Percentiles rank a stretch among this genome's conserved stretches.
These are phyloP conservation scores for Musca vetustissima DNA, from an alignment of 1,140 invertebrate genomes.

Conservation along the genomic window DNA sequence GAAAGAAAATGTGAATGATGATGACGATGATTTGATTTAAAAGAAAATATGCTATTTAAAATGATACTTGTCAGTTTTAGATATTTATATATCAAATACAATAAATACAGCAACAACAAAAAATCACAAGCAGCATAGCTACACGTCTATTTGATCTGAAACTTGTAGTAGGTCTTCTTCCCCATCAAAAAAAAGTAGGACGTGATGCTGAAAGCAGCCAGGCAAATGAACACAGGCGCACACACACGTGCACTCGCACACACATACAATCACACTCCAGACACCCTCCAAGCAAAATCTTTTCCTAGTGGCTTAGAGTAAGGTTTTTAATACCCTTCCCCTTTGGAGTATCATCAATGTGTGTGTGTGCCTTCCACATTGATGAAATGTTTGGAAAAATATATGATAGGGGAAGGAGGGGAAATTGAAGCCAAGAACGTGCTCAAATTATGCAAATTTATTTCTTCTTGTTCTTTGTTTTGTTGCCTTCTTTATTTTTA, in stretches of 20 bases:
- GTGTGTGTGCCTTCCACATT: no score
- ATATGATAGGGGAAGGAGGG: no score
- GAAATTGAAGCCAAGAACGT: conserved; percentile 5
- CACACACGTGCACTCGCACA: no score
- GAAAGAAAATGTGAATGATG: conserved; percentile 2
- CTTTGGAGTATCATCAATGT: no score
- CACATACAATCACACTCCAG: neutral
- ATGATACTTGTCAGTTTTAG: conserved; percentile 15
- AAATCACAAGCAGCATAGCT: neutral
- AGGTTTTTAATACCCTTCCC: no score
- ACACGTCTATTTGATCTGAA: neutral
- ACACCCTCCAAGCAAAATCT: neutral
- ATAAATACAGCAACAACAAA: no score
- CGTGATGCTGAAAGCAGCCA: conserved; percentile 10
- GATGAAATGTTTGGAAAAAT: neutral
- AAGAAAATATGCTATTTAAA: conserved; percentile 17
- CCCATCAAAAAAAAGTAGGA: neutral
- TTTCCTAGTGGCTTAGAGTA: no score
- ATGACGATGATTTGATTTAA: conserved; percentile 20
- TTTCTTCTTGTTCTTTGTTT: no score
- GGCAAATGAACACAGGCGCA: no score
- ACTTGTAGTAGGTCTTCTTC: no score
- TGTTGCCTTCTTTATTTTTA: no score
- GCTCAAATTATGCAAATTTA: conserved; percentile 1
- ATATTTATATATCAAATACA: neutral